Evolutionary conservation across 2,888 invertebrate species (phyloP), one percentile per base, ranked within the genome.

Genomic region (Neoascia interrupta): DNA sequence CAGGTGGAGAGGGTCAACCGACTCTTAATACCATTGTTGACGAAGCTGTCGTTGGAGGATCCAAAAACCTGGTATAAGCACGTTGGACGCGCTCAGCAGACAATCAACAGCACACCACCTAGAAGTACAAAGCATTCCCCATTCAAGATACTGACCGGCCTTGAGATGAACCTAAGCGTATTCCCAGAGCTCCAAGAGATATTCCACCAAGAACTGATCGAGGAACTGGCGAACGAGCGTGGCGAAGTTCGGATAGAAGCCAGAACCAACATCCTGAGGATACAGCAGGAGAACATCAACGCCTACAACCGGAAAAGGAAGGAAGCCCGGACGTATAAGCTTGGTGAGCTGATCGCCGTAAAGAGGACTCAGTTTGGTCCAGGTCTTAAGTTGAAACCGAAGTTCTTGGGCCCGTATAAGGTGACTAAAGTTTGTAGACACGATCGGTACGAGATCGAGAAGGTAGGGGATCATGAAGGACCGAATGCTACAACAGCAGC

Each of bases 1-100:
- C 54, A 66, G 15, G 21, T 37, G 3, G 47, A 56, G 11, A 26
- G 47, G 16, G 21, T 41, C 2, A 47, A 58, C 26, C 19, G 39
- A 2, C 13, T 54, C 0, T 37, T 56, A 8, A 23, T 63, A 0
- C 47, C 56, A 1, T 36, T 86, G 15, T 34, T 86, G 5, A 83
- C 85, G 1, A 87, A 87, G 61, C 36, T 88, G 6, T 82, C 84
- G 8, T 49, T 84, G 1, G 82, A 83, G 10, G 82, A 85, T 4
- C 84, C 85, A 0, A 66, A 72, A 2, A 82, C 84, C 13, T 86
- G 85, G 84, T 84, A 83, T 61, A 83, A 82, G 74, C n/a, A 76
- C 36, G 68, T 84, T 1, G 23, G 58, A 1, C 47, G 58, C 1
- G 49, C 21, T 13, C 83, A 85, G 73, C 82, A 83, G 82, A 81